These are phyloP conservation scores for Brenthis daphne DNA, from an alignment of 2,888 invertebrate species.

Conservation along the genomic window DNA sequence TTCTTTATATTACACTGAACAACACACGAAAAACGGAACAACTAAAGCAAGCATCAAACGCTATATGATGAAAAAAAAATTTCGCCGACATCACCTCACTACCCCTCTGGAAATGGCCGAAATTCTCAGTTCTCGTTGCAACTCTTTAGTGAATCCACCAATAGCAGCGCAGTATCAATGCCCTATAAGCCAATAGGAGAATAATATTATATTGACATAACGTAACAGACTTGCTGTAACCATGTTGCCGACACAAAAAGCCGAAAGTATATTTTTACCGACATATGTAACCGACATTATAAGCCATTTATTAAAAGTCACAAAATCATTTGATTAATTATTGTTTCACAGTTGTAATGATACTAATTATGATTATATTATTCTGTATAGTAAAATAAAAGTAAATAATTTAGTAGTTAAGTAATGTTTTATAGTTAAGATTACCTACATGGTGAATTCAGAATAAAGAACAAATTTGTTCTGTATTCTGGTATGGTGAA, in stretches of 20 bases:
- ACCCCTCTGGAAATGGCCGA: conserved; percentile 64
- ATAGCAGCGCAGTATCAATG: conserved; percentile 22
- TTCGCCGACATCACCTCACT: conserved; percentile 62
- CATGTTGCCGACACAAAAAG: conserved; percentile 48
- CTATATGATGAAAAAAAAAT: conserved; percentile 70
- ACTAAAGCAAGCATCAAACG: conserved; percentile 66
- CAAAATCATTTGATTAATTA: background rate
- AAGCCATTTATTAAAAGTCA: background rate
- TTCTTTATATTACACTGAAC: conserved; percentile 52
- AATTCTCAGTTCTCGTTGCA: conserved; percentile 57
- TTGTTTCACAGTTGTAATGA: background rate
- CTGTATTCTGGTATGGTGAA: no score
- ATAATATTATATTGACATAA: conserved; percentile 37
- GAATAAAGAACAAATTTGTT: no score
- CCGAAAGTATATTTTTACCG: conserved; percentile 59
- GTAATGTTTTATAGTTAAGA: no score
- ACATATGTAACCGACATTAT: conserved; percentile 47
- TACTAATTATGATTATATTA: background rate
- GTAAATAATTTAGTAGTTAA: no score
- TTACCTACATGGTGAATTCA: no score
- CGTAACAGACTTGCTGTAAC: conserved; percentile 60
- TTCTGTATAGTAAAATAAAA: no score
- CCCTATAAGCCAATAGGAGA: conserved; percentile 42
- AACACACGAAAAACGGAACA: conserved; percentile 72
- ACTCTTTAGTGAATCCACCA: conserved; percentile 40